A percentile compares a stretch with the other conserved stretches of the same genome.
These are phyloP conservation scores for Archivesica marissinica DNA, from an alignment of 1,140 invertebrate species.

Conservation along the genomic window DNA sequence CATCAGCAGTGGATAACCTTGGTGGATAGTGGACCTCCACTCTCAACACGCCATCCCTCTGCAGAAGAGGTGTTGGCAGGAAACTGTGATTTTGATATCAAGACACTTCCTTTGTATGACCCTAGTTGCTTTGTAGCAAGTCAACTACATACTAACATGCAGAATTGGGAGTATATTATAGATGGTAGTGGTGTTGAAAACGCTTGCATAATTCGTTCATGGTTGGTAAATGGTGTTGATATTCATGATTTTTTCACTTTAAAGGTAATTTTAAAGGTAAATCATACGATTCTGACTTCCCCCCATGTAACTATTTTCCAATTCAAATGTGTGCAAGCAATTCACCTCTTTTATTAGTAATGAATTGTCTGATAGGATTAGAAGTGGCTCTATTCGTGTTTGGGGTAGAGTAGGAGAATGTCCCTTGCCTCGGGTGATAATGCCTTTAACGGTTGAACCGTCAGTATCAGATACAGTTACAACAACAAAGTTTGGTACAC, in stretches of 20 bases:
- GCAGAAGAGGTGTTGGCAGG: neutral
- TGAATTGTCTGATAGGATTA: constrained; percentile 19
- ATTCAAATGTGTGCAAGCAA: constrained; percentile 15
- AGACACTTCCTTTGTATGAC: neutral
- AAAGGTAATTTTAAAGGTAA: constrained; percentile 37
- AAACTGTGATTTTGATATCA: neutral
- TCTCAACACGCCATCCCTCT: neutral
- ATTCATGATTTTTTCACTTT: constrained; percentile 27
- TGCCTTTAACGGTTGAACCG: constrained; percentile 41
- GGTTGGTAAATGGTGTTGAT: constrained; percentile 29
- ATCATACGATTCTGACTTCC: constrained; percentile 17
- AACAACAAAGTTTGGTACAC: too few species aligned
- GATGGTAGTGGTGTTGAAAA: too few species aligned
- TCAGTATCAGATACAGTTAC: too few species aligned
- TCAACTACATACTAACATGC: neutral
- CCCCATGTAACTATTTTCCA: constrained; percentile 10
- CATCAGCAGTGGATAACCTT: neutral
- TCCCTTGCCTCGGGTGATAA: constrained; percentile 8
- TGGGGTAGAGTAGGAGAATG: constrained; percentile 33
- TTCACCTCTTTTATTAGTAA: constrained; percentile 27
- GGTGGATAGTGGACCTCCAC: neutral
- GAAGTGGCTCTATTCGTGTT: constrained; percentile 14
- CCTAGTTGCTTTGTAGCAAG: constrained; percentile 5
- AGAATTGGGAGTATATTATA: too few species aligned
- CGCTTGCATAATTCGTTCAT: neutral